Conservation (phyloP, 2,888 invertebrate species). For the Synergus itoensis region DNA sequence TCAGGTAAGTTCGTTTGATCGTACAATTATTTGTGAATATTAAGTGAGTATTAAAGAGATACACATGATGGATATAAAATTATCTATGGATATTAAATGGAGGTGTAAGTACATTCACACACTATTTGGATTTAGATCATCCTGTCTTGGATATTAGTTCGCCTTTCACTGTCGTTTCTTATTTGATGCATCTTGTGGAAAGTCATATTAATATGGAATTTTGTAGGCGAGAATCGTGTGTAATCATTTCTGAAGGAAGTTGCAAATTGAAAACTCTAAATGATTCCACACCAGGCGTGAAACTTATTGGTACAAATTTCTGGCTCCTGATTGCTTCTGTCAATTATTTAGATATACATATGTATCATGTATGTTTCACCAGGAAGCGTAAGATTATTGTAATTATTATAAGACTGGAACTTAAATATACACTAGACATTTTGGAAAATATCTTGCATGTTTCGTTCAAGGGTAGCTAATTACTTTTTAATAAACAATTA, state of each 20-base stretch:
- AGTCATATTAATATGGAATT: constrained; percentile 46
- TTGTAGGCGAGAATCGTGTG: constrained; percentile 3
- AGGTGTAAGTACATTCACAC: background rate
- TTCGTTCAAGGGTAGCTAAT: background rate
- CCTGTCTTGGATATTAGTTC: constrained; percentile 11
- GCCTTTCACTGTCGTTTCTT: constrained; percentile 60
- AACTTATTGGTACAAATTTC: constrained; percentile 3
- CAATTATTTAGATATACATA: background rate
- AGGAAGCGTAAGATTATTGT: background rate
- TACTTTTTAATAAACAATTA: background rate
- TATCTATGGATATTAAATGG: background rate
- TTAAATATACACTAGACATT: background rate
- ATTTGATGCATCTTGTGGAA: constrained; percentile 52
- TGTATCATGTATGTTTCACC: background rate
- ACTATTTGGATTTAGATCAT: constrained; percentile 8
- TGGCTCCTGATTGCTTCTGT: background rate
- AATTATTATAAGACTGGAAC: background rate
- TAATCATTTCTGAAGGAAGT: constrained; percentile 27
- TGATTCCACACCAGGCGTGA: background rate
- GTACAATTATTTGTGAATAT: background rate
- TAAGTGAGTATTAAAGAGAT: background rate
- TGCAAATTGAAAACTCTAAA: constrained; percentile 2
- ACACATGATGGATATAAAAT: background rate
- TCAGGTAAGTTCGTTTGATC: too few species aligned
- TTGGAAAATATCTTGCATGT: background rate